phyloP scores from a whole-genome alignment of 2,113 vertebrate genomes.

The Peromyscus polionotus region DNA sequence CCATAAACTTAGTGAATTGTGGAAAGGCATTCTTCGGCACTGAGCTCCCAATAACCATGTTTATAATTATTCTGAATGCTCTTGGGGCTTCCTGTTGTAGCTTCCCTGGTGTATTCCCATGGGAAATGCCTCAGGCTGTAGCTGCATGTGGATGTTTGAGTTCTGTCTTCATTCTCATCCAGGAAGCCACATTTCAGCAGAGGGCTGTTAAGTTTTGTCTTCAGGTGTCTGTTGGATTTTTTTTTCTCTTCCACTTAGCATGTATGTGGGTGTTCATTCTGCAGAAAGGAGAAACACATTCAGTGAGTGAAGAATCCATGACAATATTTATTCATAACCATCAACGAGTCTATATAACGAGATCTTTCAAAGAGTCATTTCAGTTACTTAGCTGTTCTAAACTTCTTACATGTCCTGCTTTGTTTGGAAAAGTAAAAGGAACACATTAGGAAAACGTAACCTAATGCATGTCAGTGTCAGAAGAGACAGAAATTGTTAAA shows the following conservation, averaged over 20 bases:
- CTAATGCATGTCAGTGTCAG: neutral
- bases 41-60: slow-evolving; percentile 62
- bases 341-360: neutral
- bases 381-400: slow-evolving; percentile 14
- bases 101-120: slow-evolving; percentile 41
- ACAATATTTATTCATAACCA: slow-evolving; percentile 31
- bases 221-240: neutral
- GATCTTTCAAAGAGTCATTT: slow-evolving; percentile 37
- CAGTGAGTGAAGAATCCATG: neutral
- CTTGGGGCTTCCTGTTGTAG: slow-evolving; percentile 60
- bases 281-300: neutral
- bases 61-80: slow-evolving; percentile 80
- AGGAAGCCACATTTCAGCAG: neutral
- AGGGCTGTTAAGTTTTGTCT: neutral
- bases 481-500: slow-evolving; percentile 59
- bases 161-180: neutral
- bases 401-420: slow-evolving; percentile 59
- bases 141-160: slow-evolving; percentile 12
- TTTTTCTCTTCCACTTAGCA: neutral
- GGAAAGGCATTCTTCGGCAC: slow-evolving; percentile 77
- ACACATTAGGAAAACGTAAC: slow-evolving; percentile 49
- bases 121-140: slow-evolving; percentile 18
- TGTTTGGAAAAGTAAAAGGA: slow-evolving; percentile 61
- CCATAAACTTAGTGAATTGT: slow-evolving; percentile 74
- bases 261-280: neutral